phyloP scores from a whole-genome alignment of 2,797 vertebrate genomes.

The Pseudochaenichthys georgianus region DNA sequence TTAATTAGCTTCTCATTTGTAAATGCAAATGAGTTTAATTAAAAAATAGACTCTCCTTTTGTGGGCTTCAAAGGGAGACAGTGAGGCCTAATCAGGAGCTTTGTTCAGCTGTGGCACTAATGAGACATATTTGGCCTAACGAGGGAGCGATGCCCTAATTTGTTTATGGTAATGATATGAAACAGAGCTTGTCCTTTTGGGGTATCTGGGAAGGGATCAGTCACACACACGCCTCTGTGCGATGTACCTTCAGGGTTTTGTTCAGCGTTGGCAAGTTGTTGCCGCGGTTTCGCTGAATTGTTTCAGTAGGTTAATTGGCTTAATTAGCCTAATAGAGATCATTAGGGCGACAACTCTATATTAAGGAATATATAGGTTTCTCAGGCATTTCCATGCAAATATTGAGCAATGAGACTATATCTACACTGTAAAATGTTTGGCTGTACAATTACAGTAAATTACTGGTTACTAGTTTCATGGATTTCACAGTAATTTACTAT shows the following conservation, averaged over 20 bases:
- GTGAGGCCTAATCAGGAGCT: constrained; percentile 83
- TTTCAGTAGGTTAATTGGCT: constrained; percentile 82
- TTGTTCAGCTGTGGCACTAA: constrained; percentile 87
- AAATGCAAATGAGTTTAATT: constrained; percentile 88
- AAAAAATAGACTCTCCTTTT: constrained; percentile 85
- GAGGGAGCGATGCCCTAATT: constrained; percentile 87
- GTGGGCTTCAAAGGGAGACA: constrained; percentile 80
- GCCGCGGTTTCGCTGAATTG: constrained; percentile 61
- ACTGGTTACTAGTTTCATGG: too few species aligned
- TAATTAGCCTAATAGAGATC: constrained; percentile 78
- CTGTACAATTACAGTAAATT: too few species aligned
- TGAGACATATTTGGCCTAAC: constrained; percentile 85
- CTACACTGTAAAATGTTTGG: neutral
- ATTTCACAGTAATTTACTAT: too few species aligned
- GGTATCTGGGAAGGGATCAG: constrained; percentile 82
- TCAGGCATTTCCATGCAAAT: constrained; percentile 39
- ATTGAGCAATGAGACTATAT: neutral
- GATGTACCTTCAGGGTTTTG: constrained; percentile 77
- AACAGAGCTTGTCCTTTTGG: constrained; percentile 85
- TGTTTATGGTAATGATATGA: constrained; percentile 89
- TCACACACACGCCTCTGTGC: constrained; percentile 64
- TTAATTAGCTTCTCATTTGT: constrained; percentile 88
- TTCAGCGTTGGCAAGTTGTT: constrained; percentile 62
- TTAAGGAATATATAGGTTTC: constrained; percentile 55
- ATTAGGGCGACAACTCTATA: constrained; percentile 68